These are phyloP conservation scores for Harpalus rufipes DNA, from an alignment of 2,888 invertebrate species.

Conservation along the genomic window DNA sequence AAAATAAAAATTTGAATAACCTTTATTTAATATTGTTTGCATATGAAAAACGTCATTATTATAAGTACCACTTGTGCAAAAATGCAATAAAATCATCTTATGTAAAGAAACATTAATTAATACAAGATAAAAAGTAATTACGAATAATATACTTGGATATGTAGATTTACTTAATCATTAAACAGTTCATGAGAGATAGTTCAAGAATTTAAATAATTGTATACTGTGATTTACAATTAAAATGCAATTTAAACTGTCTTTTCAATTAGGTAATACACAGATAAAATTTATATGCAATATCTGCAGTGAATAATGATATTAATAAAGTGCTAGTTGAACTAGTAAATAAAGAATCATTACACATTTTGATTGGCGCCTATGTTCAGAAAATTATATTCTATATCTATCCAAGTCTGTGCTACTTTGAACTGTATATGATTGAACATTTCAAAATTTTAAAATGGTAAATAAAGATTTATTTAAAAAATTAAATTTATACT, in stretches of 20 bases:
- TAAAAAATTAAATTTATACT: no score
- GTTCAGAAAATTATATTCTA: no score
- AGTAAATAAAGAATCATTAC: no score
- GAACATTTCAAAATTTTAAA: no score
- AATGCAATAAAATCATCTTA: slow-evolving; percentile 33
- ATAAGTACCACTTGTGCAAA: neutral
- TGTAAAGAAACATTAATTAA: slow-evolving; percentile 15
- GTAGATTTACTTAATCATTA: slow-evolving; percentile 49
- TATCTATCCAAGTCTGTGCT: no score
- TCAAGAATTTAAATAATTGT: slow-evolving; percentile 17
- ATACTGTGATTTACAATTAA: slow-evolving; percentile 42
- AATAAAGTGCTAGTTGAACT: neutral
- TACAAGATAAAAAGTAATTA: slow-evolving; percentile 40
- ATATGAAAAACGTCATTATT: slow-evolving; percentile 4
- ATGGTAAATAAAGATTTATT: no score
- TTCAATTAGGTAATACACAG: slow-evolving; percentile 25
- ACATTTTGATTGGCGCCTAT: no score
- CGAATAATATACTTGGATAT: slow-evolving; percentile 28
- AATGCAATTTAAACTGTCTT: slow-evolving; percentile 49
- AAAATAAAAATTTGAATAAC: slow-evolving; percentile 6
- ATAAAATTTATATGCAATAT: slow-evolving; percentile 28
- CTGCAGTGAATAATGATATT: slow-evolving; percentile 39
- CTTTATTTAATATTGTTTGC: slow-evolving; percentile 20
- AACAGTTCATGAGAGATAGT: slow-evolving; percentile 33
- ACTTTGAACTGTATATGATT: no score